phyloP scores from a whole-genome alignment of 2,888 invertebrate genomes.

The Petrolisthes manimaculis region DNA sequence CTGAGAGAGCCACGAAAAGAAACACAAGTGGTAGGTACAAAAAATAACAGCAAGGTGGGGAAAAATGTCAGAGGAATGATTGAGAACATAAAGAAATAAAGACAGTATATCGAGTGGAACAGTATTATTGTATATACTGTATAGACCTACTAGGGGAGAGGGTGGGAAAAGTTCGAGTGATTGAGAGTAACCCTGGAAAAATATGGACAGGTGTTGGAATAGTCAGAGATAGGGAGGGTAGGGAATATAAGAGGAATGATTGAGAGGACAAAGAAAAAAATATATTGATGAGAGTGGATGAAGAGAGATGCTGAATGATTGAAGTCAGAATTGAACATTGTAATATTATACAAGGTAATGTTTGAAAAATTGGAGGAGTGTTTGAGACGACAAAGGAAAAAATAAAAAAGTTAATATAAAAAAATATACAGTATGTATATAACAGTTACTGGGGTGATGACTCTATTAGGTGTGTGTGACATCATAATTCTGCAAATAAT shows the following conservation, averaged over 20 bases:
- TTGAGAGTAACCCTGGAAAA: not conserved
- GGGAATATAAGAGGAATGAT: constrained; percentile 7
- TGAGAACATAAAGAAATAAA: too few relatives aligned
- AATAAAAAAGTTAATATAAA: not conserved
- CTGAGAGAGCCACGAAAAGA: too few relatives aligned
- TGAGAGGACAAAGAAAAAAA: not conserved
- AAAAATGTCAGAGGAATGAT: too few relatives aligned
- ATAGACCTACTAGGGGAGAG: too few relatives aligned
- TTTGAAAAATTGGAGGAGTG: constrained; percentile 14
- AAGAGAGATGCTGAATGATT: not conserved
- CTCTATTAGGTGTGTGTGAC: not conserved
- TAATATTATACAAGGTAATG: not conserved
- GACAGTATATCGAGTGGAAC: too few relatives aligned
- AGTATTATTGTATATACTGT: too few relatives aligned
- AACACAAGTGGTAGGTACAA: too few relatives aligned
- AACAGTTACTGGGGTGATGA: not conserved
- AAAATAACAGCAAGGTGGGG: too few relatives aligned
- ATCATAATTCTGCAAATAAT: too few relatives aligned
- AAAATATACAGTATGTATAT: not conserved
- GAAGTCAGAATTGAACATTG: not conserved
- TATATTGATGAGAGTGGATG: constrained; percentile 25
- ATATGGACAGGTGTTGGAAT: constrained; percentile 1
- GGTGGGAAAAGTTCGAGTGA: not conserved
- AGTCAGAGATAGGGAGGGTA: constrained; percentile 16
- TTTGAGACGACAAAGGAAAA: constrained; percentile 23